Base-by-base conservation (phyloP, 2,113 vertebrate genomes). In the Vombatus ursinus region DNA sequence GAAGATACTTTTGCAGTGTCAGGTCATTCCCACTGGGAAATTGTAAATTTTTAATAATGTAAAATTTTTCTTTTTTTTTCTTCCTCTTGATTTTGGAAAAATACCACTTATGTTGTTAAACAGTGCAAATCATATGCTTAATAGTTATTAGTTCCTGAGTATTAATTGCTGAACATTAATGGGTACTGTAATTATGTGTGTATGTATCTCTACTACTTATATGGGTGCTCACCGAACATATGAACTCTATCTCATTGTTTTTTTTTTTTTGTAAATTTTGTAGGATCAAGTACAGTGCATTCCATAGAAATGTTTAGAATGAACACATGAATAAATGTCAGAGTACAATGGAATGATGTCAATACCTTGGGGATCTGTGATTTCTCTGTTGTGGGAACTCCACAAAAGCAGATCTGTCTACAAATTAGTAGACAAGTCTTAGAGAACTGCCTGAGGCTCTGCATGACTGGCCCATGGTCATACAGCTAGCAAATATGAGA, bases 51-150 rank as follows among this genome's bases (percentile, higher is more conserved):
- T 68, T 68, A 68, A 37, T 3, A 68, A 68, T 4, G 1, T 68
- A 68, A 68, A 37, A 37, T 37, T 68, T 68, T 37, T 37, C 57
- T 54, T 77, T 92, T 48, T 92, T 91, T 54, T 44, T 50, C 50
- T 49, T 89, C 53, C 91, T 53, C 19, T 94, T 94, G 54, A 57
- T 54, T 89, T 91, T 50, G 90, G 68, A 50, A 91, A 97, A 92
- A 49, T 10, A 77, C 51, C 19, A 37, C 37, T 91, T 57, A 47
- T 90, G 53, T 52, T 94, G 48, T 11, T 50, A 54, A 94, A 49
- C 52, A 90, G 6, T 90, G 54, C 37, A 94, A 89, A 22, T 54
- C 54, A 84, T 5, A 84, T 61, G 24, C 50, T 22, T 51, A 48
- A n/a, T 90, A 51, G 16, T 50, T n/a, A 96, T 93, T 90, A 68